Evolutionary conservation across 2,797 vertebrate species (phyloP), one percentile per base, ranked within the genome.

Genomic region (Dipus sagitta): DNA sequence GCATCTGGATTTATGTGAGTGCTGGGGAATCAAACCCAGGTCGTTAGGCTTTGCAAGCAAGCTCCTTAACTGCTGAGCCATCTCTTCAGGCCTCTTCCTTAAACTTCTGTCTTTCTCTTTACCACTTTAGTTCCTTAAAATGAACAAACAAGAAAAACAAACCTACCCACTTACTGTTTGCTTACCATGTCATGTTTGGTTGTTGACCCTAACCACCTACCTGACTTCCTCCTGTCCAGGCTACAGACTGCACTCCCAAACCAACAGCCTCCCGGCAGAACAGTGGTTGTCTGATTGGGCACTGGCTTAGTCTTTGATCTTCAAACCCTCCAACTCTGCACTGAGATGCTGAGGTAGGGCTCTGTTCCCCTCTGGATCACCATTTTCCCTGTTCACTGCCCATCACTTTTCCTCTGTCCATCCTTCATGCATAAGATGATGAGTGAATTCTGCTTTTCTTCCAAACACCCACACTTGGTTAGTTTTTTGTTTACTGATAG

Each of bases 71-170:
- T 47, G 47, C 47, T 47, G 47, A 47, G 47, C 9, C 47, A 47
- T 47, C 47, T 47, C 8, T 9, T 47, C 47, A 47, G 47, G 47
- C 47, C 47, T 11, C 52, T 87, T 84, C 67, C 52, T 71, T 88
- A 92, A 91, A 93, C 42, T 67, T 72, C 38, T 60, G 58, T 3
- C 26, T 76, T 64, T 68, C 54, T 71, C 64, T 32, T 38, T 84
- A 71, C 20, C 64, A 65, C 58, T 62, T 92, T 20, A 80, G 52
- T 88, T 90, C 11, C 78, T 71, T 58, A 17, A 75, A 90, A 86
- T 13, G 32, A 78, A 82, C 23, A 62, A 71, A 86, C 67, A 75
- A 17, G 30, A 81, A 15, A 83, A 32, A 58, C 23, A n/a, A 83
- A 32, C 38, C 23, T 65, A n/a, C 20, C n/a, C 28, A 76, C 17